Evolutionary conservation across 2,797 vertebrate genomes (phyloP).

Genomic region (Molossus alvarezi): DNA sequence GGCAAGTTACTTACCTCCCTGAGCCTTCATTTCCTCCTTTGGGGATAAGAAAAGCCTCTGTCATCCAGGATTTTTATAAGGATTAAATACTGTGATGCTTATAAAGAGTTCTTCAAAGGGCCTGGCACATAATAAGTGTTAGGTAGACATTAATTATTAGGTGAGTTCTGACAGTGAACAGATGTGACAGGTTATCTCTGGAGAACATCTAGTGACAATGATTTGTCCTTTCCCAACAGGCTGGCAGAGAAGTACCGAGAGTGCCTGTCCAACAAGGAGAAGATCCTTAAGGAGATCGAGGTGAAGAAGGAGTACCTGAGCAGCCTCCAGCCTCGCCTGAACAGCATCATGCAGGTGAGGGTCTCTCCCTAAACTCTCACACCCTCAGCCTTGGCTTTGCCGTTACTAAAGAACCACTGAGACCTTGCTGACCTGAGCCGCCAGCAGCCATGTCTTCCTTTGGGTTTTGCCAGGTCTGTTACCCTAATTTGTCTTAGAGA

Average conservation of each 20-base stretch:
- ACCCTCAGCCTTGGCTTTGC: background rate
- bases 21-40: background rate
- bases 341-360: conserved; percentile 98
- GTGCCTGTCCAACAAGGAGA: conserved; percentile 95
- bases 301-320: conserved; percentile 98
- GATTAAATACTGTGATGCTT: background rate
- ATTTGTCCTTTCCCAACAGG: conserved; percentile 87
- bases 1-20: background rate
- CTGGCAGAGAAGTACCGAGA: conserved; percentile 98
- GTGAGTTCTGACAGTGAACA: background rate
- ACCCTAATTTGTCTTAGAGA: background rate
- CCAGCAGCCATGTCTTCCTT: background rate
- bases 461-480: background rate
- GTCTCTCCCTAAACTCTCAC: background rate
- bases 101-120: background rate
- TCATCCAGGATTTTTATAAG: conserved; percentile 44
- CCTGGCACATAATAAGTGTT: background rate
- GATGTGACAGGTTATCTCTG: background rate
- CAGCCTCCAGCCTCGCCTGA: conserved; percentile 97
- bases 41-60: background rate
- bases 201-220: background rate
- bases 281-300: conserved; percentile 98
- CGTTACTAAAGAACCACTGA: background rate
- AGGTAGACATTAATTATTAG: background rate
- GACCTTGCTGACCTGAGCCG: rapidly evolving